Conservation (phyloP, 2,113 vertebrate species). For the Rhinichthys klamathensis region DNA sequence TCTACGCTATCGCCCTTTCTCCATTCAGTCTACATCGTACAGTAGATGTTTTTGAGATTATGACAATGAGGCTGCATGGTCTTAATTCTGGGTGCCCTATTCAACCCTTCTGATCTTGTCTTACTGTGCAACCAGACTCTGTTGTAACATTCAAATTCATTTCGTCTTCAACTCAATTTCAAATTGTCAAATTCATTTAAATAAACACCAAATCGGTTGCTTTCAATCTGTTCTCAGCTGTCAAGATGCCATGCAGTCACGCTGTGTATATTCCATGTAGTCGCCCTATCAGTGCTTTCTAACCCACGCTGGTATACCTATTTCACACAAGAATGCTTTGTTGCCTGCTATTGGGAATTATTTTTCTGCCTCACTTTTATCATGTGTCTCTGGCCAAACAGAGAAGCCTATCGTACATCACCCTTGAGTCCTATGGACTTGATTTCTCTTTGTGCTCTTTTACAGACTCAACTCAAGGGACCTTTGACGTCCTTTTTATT, state of each 20-base stretch:
- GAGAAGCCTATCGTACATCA: slow-evolving; percentile 43
- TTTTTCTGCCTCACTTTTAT: background rate
- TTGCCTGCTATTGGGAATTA: background rate
- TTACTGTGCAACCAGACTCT: slow-evolving; percentile 49
- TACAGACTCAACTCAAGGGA: slow-evolving; percentile 90
- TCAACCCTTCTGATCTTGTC: slow-evolving; percentile 80
- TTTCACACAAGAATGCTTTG: background rate
- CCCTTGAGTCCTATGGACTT: slow-evolving; percentile 78
- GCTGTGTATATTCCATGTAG: background rate
- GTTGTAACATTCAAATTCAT: background rate
- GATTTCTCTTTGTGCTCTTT: slow-evolving; percentile 92
- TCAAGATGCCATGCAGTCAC: slow-evolving; percentile 22
- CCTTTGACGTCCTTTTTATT: slow-evolving; percentile 93
- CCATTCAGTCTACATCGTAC: background rate
- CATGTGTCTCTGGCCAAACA: background rate
- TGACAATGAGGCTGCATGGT: slow-evolving; percentile 47
- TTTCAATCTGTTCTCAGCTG: background rate
- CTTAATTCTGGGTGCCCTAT: slow-evolving; percentile 57
- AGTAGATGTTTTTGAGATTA: background rate
- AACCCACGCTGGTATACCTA: background rate
- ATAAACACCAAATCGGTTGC: background rate
- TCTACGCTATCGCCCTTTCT: background rate
- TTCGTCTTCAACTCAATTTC: background rate
- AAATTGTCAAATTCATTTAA: background rate
- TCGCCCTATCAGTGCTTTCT: background rate